Conservation (phyloP, 2,888 invertebrate species). For the Hydrotaea diabolus region DNA sequence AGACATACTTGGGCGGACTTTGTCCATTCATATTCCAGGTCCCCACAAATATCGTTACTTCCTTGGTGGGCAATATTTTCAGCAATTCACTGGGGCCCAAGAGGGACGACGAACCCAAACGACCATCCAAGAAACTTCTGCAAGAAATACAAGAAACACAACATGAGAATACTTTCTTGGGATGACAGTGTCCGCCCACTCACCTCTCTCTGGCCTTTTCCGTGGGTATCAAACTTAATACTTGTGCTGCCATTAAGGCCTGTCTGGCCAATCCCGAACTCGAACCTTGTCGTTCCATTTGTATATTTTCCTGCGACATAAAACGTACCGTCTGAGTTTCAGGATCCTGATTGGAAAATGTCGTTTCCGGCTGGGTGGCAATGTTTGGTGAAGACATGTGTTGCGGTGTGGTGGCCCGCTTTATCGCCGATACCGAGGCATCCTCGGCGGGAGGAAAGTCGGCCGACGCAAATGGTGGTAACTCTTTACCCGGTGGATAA, state of each 20-base stretch:
- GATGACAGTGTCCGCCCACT: neutral
- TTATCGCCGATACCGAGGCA: constrained; percentile 64
- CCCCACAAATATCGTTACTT: constrained; percentile 93
- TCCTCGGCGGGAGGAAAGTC: constrained; percentile 55
- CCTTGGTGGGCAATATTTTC: constrained; percentile 91
- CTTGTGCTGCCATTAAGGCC: constrained; percentile 89
- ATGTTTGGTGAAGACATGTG: constrained; percentile 81
- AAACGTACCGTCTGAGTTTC: constrained; percentile 72
- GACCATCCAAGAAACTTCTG: constrained; percentile 90
- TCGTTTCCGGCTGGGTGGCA: constrained; percentile 73
- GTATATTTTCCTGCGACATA: constrained; percentile 79
- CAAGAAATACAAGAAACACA: neutral
- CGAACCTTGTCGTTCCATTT: constrained; percentile 73
- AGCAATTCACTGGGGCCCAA: constrained; percentile 92
- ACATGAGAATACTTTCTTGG: neutral
- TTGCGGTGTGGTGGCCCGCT: constrained; percentile 76
- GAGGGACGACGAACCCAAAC: constrained; percentile 89
- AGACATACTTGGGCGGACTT: constrained; percentile 87
- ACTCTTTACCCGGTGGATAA: constrained; percentile 78
- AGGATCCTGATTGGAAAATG: constrained; percentile 68
- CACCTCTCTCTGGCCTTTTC: constrained; percentile 90
- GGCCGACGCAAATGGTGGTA: constrained; percentile 64
- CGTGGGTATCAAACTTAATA: constrained; percentile 90
- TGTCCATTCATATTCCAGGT: constrained; percentile 99
- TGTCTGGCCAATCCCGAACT: constrained; percentile 83